Base-by-base conservation (phyloP, 2,797 vertebrate species). In the Gymnodraco acuticeps region DNA sequence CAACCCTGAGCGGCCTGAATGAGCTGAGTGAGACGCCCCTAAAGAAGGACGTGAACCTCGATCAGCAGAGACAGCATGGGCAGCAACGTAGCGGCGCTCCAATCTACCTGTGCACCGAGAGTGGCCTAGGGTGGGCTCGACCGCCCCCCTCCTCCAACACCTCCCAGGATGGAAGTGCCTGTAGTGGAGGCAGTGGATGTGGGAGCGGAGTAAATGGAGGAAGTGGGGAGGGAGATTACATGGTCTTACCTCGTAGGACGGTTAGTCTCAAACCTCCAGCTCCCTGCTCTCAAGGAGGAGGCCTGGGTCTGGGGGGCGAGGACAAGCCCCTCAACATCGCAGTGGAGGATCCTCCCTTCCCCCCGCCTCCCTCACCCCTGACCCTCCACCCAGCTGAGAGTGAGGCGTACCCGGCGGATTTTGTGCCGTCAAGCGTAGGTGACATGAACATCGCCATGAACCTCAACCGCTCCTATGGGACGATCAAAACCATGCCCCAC, bases 21-120 rank as follows among this genome's bases (percentile, higher is more conserved):
- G 98, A 98, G 88, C 95, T 99, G 66, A 96, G 93, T 2, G 97
- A 98, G 61, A 92, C 95, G 0, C 93, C 96, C 0, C 85, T 96
- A 0, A 97, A 97, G 48, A 97, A 96, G 88, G 97, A 97, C 61
- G 84, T 97, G 66, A 93, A 97, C 73, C 80, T 96, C 87, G 97
- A 98, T 27, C 90, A 95, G 9, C 96, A 94, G 88, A 89, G 91
- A 58, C 94, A 93, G 75, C 94, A 94, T 81, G 91, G 88, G 10
- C 91, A 94, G 78, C 93, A 93, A 66, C 92, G 93, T 46, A 84
- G 91, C 17, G 81, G 93, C 0, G 96, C 94, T 10, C 96, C 97
- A 0, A 96, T 99, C 77, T 99, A 99, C 93, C 91, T 99, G 94
- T 99, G 98, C 87, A 96, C 97, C 0, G 98, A 99, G 86, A 97